Conservation (phyloP, 2,888 invertebrate genomes). For the Aspidapion aeneum region DNA sequence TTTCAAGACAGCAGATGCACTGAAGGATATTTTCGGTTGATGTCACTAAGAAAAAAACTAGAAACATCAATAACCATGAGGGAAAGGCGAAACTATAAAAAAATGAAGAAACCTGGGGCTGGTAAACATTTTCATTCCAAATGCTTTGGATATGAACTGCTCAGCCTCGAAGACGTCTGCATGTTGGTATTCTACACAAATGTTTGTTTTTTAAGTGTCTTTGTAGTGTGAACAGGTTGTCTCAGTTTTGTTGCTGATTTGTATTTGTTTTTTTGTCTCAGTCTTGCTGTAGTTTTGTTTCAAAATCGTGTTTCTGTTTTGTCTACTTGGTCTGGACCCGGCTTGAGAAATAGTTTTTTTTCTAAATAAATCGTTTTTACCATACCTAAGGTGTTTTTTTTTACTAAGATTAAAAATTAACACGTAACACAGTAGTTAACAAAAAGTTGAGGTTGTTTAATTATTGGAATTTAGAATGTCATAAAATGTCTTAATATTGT, state of each 20-base stretch:
- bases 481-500: no score
- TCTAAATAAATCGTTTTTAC: no score
- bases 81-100: slow-evolving; percentile 17
- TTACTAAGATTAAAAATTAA: no score
- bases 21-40: slow-evolving; percentile 14
- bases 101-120: slow-evolving; percentile 14
- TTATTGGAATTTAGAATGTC: no score
- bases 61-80: slow-evolving; percentile 19
- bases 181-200: slow-evolving; percentile 3
- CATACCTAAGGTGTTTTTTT: no score
- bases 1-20: slow-evolving; percentile 4
- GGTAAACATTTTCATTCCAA: slow-evolving; percentile 13
- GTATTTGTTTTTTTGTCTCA: not conserved
- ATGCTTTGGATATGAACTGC: slow-evolving; percentile 9
- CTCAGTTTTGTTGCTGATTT: not conserved
- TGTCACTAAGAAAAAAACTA: slow-evolving; percentile 17
- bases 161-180: slow-evolving; percentile 11
- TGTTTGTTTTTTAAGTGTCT: not conserved
- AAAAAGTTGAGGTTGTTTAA: no score
- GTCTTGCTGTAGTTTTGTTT: not conserved
- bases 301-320: not conserved
- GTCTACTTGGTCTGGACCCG: no score
- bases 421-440: no score
- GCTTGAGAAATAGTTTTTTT: no score
- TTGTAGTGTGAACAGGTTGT: not conserved